These are phyloP conservation scores for Cryptoprocta ferox DNA, from an alignment of 2,797 vertebrate species.

Conservation along the genomic window DNA sequence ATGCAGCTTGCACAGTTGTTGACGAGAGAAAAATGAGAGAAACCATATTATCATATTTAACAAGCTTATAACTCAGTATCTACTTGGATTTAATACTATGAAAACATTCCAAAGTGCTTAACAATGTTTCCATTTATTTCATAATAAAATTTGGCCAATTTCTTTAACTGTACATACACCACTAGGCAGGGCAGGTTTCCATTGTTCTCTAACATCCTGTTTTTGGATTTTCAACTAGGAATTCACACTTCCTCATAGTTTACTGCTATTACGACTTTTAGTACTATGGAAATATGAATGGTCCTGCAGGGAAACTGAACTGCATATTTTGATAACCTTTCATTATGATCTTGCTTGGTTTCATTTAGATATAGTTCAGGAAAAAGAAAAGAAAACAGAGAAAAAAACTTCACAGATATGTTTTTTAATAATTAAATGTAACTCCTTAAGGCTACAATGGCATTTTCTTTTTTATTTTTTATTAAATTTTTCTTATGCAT, in stretches of 20 bases:
- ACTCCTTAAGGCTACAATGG: neutral
- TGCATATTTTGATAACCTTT: conserved; percentile 58
- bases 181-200: neutral
- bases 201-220: conserved; percentile 54
- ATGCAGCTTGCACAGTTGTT: neutral
- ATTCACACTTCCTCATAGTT: conserved; percentile 41
- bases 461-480: conserved; percentile 28
- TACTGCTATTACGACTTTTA: neutral
- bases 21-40: neutral
- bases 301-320: neutral
- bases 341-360: conserved; percentile 58
- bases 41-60: conserved; percentile 10
- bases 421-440: conserved; percentile 41
- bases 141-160: conserved; percentile 5
- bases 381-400: conserved; percentile 23
- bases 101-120: conserved; percentile 49
- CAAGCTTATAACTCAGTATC: neutral
- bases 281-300: neutral
- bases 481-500: conserved; percentile 60
- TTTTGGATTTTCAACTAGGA: conserved; percentile 59
- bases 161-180: neutral
- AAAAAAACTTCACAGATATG: neutral
- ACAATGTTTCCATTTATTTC: conserved; percentile 22
- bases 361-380: conserved; percentile 55
- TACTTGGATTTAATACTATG: neutral